Percentiles rank a stretch among this genome's conserved stretches.
Evolutionary conservation across 2,113 vertebrate species (phyloP).

Genomic region (Lepidothrix coronata): DNA sequence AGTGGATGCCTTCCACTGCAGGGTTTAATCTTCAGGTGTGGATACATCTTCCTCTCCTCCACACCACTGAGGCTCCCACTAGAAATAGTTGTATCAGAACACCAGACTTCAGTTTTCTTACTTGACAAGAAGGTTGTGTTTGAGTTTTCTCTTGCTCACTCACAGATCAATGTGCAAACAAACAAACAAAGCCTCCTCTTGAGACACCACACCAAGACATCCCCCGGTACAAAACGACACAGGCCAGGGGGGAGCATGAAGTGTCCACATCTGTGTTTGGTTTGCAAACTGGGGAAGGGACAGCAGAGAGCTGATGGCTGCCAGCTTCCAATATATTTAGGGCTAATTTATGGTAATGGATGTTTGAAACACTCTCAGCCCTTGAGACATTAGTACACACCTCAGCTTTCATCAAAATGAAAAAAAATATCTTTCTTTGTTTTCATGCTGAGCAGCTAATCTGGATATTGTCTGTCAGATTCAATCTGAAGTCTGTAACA

Average conservation of each 20-base stretch:
- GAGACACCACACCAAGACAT: neutral
- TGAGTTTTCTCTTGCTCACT: neutral
- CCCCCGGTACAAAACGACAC: neutral
- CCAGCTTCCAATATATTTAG: neutral
- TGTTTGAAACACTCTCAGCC: conserved; percentile 4
- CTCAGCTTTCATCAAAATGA: neutral
- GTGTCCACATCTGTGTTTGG: neutral
- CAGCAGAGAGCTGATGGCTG: neutral
- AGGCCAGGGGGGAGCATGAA: neutral
- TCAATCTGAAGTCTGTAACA: conserved; percentile 14
- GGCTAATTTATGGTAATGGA: conserved; percentile 21
- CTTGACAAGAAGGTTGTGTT: neutral
- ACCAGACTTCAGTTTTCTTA: neutral
- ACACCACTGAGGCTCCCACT: fast-evolving
- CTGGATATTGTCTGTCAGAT: conserved; percentile 53
- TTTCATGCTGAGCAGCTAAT: conserved; percentile 58
- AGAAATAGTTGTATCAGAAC: neutral
- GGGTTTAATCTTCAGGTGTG: neutral
- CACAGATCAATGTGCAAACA: neutral
- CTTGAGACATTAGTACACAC: neutral
- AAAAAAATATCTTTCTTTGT: neutral
- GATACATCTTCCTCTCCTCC: neutral
- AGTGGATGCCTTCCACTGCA: neutral
- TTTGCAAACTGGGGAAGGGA: neutral
- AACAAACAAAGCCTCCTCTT: neutral